Base-by-base conservation (phyloP, 2,888 invertebrate species). In the Eucriotettix oculatus region DNA sequence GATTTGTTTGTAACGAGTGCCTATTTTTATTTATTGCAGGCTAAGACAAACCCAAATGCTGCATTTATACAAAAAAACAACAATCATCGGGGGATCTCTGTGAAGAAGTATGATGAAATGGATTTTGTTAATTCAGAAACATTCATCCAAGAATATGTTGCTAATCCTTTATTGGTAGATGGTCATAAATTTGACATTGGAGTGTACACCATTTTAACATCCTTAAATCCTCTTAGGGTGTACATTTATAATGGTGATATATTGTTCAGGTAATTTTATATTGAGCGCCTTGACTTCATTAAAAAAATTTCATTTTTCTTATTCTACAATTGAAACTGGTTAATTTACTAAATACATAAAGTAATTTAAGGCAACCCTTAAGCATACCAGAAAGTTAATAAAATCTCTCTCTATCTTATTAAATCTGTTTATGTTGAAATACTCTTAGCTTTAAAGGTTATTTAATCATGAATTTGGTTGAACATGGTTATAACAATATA, bases 151-250 rank as follows among this genome's bases (percentile, higher is more conserved):
- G 89, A 95, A 72, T 98, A 86, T 72, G 79, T 98, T 29, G 84
- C 86, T 66, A 87, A 84, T 64, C 97, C 97, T 9, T 84, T 89
- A 67, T 76, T 98, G 16, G 86, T 98, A 5, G 93, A 93, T 72
- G 93, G 92, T 1, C 84, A 90, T 72, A 96, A 95, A 76, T 98
- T 98, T 74, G 98, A 98, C 74, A 90, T 98, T 72, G 97, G 98
- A 10, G 84, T 98, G 61, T 98, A 98, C 71, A 90, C 90, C 0
- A 85, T 88, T 1, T 75, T 98, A 17, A 96, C 95, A 0, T 96
- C 94, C 0, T 79, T 97, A 1, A 82, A 92, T 73, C 98, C 98
- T 1, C 74, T 98, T 29, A 78, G 95, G 65, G 83, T 88, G 1
- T 98, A 97, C 71, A 85, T 87, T 68, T 91, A 92, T 70, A 87